Evolutionary conservation across 2,113 vertebrate species (phyloP), one percentile per base, ranked within the genome.

Genomic region (Notothenia rossii): DNA sequence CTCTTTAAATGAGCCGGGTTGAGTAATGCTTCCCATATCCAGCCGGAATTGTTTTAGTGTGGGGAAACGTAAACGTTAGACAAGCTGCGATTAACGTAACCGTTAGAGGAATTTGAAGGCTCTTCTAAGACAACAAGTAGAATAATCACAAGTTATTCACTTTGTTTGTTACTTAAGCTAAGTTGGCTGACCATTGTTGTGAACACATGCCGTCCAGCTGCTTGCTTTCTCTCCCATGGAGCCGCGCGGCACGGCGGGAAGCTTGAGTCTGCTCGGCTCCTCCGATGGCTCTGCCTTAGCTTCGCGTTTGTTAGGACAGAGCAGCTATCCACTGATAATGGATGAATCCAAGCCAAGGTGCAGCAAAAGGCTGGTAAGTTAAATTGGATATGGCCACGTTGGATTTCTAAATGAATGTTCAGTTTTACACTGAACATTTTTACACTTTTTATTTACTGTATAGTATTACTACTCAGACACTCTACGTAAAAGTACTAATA

Each of bases 301-400:
- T 9, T 51, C 20, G 45, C n/a, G 1, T 54, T 8, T 70, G 17
- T 22, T 13, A 22, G 25, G n/a, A 66, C 12, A 36, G 4, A 50
- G 9, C 10, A 3, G 9, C 10, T 50, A 50, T 10, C 20, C 22
- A 18, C 36, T 48, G 25, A 64, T 59, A 46, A 92, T 92, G 91
- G 88, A 89, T 63, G 69, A 84, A 3, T 85, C 82, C 20, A 90
- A 96, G 83, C 94, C 96, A 59, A 95, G 97, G 54, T 96, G 96
- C 94, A 98, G 97, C 93, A 97, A 96, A 93, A 95, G 97, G 92
- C 94, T 98, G 97, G 97, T 98, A 90, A 96, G 97, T 96, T 7
- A 1, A 20, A n/a, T 2, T 7, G 14, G 9, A 14, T 22, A 1
- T 58, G 29, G 14, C 25, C 0, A 13, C 15, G 40, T 13, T 14